Base-by-base conservation (phyloP, 2,888 invertebrate genomes). In the Drosophila koepferae region DNA sequence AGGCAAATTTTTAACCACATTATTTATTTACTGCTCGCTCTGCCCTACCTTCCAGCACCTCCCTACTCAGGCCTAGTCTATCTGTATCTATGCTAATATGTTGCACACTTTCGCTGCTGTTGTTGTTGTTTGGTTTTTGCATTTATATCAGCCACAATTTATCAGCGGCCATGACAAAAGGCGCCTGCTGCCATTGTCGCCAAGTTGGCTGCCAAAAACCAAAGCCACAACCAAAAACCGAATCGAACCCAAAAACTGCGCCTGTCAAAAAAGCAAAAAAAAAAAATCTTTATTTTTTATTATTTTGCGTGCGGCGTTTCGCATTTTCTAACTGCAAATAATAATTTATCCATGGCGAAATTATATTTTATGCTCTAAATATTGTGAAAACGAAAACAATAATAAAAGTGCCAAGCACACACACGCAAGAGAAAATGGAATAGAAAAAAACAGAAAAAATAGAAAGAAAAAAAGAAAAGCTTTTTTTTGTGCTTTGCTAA, bases 121-220 rank as follows among this genome's bases (percentile, higher is more conserved):
- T 80, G 77, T 41, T 78, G 62, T 59, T 73, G 76, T 73, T 82
- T 70, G 73, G 70, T 63, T 78, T 83, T 81, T 84, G 89, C 80
- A 82, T 87, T 85, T 83, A 80, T 86, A 90, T 90, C 89, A 82
- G 76, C 86, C 84, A 76, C 90, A 90, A 89, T 90, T 89, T 89
- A 89, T 90, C 90, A 90, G 86, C 67, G 77, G 72, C 89, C 74
- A 82, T 79, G 86, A 90, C 89, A 90, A 88, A 86, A 86, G 90
- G 89, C 86, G 80, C 81, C 70, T 72, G 71, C 77, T 80, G 74
- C 77, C 73, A 79, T 81, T 82, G 81, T 82, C 81, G 86, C 90
- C 86, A 89, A 88, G 81, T 81, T 83, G 90, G 89, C 86, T 86
- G 86, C 86, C 86, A 86, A 86, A 89, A 87, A 69, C 89, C 73